Evolutionary conservation across 2,888 invertebrate genomes (phyloP).

Genomic region (Drosophila tripunctata): DNA sequence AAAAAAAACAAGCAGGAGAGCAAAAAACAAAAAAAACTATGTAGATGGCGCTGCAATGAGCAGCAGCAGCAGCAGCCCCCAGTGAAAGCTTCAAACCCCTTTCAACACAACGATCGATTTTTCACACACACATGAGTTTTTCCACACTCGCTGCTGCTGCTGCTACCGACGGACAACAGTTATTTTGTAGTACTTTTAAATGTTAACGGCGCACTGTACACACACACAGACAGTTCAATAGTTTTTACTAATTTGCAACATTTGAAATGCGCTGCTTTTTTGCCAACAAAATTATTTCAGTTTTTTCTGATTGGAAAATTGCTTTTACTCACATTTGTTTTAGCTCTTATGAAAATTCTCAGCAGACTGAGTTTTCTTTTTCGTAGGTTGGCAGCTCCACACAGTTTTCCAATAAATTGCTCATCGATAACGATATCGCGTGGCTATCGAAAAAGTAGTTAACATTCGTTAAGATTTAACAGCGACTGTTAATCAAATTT

Average conservation of each 20-base stretch:
- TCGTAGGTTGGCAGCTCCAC: constrained; percentile 51
- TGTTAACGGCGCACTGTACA: background rate
- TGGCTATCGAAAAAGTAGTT: constrained; percentile 1
- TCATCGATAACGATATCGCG: constrained; percentile 27
- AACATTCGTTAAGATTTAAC: background rate
- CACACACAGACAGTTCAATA: background rate
- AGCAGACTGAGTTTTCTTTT: constrained; percentile 65
- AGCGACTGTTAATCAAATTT: background rate
- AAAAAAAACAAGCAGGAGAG: background rate
- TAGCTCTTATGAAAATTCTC: constrained; percentile 79
- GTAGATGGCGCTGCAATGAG: constrained; percentile 62
- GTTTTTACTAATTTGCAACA: constrained; percentile 16
- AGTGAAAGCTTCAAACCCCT: constrained; percentile 67
- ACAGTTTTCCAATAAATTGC: constrained; percentile 45
- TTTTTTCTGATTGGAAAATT: constrained; percentile 48
- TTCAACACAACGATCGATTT: constrained; percentile 63
- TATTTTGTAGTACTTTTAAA: constrained; percentile 18
- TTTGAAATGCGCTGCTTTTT: background rate
- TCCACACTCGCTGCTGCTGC: constrained; percentile 49
- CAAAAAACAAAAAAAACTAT: background rate
- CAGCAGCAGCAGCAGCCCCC: constrained; percentile 57
- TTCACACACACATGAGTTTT: constrained; percentile 62
- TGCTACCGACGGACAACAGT: constrained; percentile 16
- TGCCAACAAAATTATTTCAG: constrained; percentile 11
- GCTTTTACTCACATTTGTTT: constrained; percentile 75